These are phyloP conservation scores for Lepidocyrtoides sp. DNA, from an alignment of 2,888 invertebrate species.

Conservation along the genomic window DNA sequence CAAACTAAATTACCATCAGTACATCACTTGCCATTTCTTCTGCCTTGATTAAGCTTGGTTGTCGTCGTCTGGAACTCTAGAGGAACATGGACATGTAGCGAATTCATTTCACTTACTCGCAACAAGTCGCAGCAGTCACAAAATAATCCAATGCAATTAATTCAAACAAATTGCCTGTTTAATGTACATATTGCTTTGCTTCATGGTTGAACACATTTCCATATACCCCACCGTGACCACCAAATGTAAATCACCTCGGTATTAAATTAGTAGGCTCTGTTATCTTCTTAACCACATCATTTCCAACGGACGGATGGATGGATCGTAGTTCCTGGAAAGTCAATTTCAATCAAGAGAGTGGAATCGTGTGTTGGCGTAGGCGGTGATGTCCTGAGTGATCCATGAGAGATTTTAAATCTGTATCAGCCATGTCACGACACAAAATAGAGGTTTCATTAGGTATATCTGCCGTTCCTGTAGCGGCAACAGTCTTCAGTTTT, in stretches of 20 bases:
- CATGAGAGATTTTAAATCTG: slow-evolving; percentile 20
- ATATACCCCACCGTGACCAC: not conserved
- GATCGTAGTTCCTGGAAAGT: not conserved
- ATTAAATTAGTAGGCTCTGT: not conserved
- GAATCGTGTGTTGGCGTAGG: slow-evolving; percentile 19
- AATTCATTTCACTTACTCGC: not conserved
- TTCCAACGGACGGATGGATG: not conserved
- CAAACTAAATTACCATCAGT: too few species aligned
- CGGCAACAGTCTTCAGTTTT: not conserved
- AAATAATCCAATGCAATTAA: not conserved
- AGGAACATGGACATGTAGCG: too few species aligned
- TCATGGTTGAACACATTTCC: slow-evolving; percentile 4
- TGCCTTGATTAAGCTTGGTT: too few species aligned
- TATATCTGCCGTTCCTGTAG: not conserved
- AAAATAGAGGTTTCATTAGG: not conserved
- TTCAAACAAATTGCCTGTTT: not conserved
- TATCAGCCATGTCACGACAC: not conserved
- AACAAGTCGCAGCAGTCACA: slow-evolving; percentile 5
- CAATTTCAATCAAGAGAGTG: not conserved
- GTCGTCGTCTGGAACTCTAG: too few species aligned
- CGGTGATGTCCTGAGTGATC: slow-evolving; percentile 10
- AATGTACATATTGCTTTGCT: not conserved
- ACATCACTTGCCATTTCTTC: too few species aligned
- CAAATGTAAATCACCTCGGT: not conserved
- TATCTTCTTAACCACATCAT: slow-evolving; percentile 11